phyloP scores from a whole-genome alignment of 2,888 invertebrate genomes.

The Oxyscelio sp. region DNA sequence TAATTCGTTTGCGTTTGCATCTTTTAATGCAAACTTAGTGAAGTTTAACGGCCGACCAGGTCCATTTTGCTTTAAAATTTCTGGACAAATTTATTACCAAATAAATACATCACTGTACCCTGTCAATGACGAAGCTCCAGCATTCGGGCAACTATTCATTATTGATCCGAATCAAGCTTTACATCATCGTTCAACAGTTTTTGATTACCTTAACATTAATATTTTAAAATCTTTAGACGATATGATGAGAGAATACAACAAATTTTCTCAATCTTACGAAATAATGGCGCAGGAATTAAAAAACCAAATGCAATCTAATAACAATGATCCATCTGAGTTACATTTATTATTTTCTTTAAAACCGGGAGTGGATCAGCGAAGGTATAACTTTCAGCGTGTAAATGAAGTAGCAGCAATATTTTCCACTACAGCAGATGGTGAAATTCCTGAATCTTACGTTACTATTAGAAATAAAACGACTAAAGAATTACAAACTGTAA shows the following conservation, averaged over 20 bases:
- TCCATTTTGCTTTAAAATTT: conserved; percentile 5
- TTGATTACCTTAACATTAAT: conserved; percentile 36
- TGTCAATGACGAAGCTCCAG: conserved; percentile 46
- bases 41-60: neutral
- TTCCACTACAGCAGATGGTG: conserved; percentile 69
- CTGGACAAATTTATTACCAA: conserved; percentile 70
- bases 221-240: conserved; percentile 56
- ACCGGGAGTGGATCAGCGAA: neutral
- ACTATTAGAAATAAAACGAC: conserved; percentile 57
- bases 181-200: conserved; percentile 58
- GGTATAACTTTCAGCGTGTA: conserved; percentile 69
- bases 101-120: conserved; percentile 65
- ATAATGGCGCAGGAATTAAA: conserved; percentile 72
- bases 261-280: conserved; percentile 63
- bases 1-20: neutral
- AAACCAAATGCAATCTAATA: conserved; percentile 16
- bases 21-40: conserved; percentile 2
- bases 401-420: conserved; percentile 74
- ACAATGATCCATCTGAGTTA: conserved; percentile 43
- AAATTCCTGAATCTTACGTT: conserved; percentile 71
- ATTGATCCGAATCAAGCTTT: conserved; percentile 64
- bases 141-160: conserved; percentile 72
- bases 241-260: conserved; percentile 61
- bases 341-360: too few species aligned
- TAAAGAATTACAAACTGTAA: conserved; percentile 44